Conservation (phyloP, 2,888 invertebrate species). For the Phalera bucephala region DNA sequence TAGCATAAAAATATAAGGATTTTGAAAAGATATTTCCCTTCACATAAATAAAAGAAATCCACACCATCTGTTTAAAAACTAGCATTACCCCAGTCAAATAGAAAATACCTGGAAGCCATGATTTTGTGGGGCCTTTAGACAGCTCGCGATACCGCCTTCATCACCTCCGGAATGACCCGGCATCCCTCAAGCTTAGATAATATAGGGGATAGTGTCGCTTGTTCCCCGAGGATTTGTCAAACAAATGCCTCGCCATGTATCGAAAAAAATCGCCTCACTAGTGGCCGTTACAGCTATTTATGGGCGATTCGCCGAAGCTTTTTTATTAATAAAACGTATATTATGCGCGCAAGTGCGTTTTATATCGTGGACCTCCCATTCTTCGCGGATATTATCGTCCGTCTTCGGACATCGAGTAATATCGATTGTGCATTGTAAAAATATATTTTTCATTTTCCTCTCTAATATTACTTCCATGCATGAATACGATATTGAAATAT, state of each 20-base stretch:
- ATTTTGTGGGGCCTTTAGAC: slow-evolving; percentile 68
- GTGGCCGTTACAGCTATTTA: slow-evolving; percentile 80
- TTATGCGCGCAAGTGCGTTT: slow-evolving; percentile 83
- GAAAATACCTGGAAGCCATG: slow-evolving; percentile 71
- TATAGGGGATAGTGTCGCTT: slow-evolving; percentile 71
- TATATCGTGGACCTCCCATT: slow-evolving; percentile 67
- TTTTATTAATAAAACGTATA: slow-evolving; percentile 83
- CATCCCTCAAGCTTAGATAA: slow-evolving; percentile 79
- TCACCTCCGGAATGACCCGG: slow-evolving; percentile 79
- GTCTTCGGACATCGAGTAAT: slow-evolving; percentile 77
- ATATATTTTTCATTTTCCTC: slow-evolving; percentile 40
- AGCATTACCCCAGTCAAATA: slow-evolving; percentile 47
- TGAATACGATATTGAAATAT: slow-evolving; percentile 28
- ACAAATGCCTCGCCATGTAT: slow-evolving; percentile 79
- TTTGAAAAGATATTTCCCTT: slow-evolving; percentile 5
- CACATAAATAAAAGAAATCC: slow-evolving; percentile 59
- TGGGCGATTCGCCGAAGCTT: slow-evolving; percentile 73
- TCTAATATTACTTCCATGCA: slow-evolving; percentile 12
- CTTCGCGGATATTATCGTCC: slow-evolving; percentile 74
- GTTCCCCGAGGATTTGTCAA: slow-evolving; percentile 80
- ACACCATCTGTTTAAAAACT: slow-evolving; percentile 53
- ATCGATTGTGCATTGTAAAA: slow-evolving; percentile 58
- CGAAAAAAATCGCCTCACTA: slow-evolving; percentile 78
- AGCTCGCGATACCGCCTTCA: slow-evolving; percentile 73
- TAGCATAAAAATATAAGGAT: background rate